Base-by-base conservation (phyloP, 2,888 invertebrate genomes). In the Lucinisca nassula region DNA sequence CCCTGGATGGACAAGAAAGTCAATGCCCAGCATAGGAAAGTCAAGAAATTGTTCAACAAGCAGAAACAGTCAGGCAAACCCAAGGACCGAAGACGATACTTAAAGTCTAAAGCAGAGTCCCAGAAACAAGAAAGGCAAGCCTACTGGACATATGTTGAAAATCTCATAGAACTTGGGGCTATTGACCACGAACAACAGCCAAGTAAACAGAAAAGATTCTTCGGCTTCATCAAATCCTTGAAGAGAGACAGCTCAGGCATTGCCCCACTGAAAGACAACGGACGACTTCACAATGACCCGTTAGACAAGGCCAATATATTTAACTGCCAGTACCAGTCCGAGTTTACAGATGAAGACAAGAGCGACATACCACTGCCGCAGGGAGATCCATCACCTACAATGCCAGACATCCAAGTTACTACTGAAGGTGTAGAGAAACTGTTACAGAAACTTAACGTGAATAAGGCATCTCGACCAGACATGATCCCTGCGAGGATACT, bases 141-240 rank as follows among this genome's bases (percentile, higher is more conserved):
- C 17, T 77, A 85, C 37, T 85, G 82, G 85, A 55, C 72, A 17
- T 74, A 81, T 40, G 24, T 85, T 0, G 76, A 84, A 51, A 30
- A 70, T 55, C 72, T 72, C 32, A 83, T 83, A 14, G 78, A 83
- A 21, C 38, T 72, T 37, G 55, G 73, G 17, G 78, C 51, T 32
- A 32, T 12, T 49, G 51, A 80, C 32, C 55, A 55, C 4, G 55
- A 55, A 55, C 55, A 55, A 21, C 55, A 55, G 4, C 55, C 55
- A 55, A 55, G 55, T n/a, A 12, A 55, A 55, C 55, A 55, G 55
- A 55, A 55, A n/a, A 55, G 10, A n/a, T 55, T 55, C 55, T 55
- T 55, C 55, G 21, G 55, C 55, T 55, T n/a, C 55, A 55, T 55
- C 6, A 55, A 55, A n/a, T 55, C 61, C 8, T n/a, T n/a, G n/a